A percentile compares a stretch with the other conserved stretches of the same genome.
Conservation (phyloP, 2,888 invertebrate species). For the Limnephilus marmoratus region DNA sequence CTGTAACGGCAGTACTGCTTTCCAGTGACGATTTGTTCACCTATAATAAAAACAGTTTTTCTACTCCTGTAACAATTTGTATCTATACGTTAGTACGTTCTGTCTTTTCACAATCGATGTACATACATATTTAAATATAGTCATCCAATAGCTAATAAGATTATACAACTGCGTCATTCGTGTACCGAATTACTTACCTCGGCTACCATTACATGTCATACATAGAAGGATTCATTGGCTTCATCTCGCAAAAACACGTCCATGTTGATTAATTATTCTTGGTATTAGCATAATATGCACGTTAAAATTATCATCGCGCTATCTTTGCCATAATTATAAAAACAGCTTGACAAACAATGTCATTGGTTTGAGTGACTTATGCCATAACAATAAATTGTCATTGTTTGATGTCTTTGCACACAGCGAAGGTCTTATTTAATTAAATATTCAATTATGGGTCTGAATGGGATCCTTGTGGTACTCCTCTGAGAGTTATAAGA, state of each 20-base stretch:
- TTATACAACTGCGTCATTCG: neutral
- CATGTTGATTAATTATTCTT: neutral
- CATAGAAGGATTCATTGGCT: neutral
- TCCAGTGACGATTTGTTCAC: too few relatives aligned
- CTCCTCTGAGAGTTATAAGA: neutral
- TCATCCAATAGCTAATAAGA: neutral
- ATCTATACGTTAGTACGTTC: neutral
- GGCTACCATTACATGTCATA: neutral
- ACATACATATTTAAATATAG: neutral
- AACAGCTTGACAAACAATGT: constrained; percentile 13
- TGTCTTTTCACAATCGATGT: neutral
- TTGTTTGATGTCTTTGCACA: neutral
- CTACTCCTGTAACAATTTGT: neutral
- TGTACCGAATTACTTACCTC: neutral
- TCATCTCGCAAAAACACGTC: neutral
- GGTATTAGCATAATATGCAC: neutral
- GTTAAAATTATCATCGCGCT: constrained; percentile 17
- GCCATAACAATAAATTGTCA: neutral
- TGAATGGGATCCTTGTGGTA: neutral
- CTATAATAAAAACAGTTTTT: neutral
- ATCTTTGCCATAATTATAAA: neutral
- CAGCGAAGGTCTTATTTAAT: neutral
- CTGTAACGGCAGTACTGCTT: too few relatives aligned
- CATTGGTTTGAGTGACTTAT: neutral
- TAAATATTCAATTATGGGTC: neutral